Percentiles rank a stretch among this genome's conserved stretches.
phyloP scores from a whole-genome alignment of 2,113 vertebrate species.

The Alethe castanea region DNA sequence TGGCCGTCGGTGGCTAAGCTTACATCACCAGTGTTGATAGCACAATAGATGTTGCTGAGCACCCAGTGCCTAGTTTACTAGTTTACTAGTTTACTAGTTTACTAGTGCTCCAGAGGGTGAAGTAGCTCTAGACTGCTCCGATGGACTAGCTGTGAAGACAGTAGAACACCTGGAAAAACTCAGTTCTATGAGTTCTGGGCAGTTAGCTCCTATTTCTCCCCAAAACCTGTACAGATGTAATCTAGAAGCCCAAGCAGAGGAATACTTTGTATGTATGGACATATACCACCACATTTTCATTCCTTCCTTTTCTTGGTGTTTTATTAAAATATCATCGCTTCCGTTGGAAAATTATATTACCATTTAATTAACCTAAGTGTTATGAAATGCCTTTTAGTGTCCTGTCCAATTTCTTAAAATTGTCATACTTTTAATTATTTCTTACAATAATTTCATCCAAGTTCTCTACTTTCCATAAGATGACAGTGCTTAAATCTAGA shows the following conservation, averaged over 20 bases:
- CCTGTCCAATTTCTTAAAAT: not conserved
- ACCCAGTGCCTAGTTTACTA: not conserved
- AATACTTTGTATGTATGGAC: not conserved
- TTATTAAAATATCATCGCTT: not conserved
- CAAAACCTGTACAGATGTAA: not conserved
- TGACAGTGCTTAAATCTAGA: not conserved
- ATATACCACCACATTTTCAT: not conserved
- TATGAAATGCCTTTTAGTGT: not conserved
- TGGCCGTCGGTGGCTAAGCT: fast-evolving
- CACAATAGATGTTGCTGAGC: not conserved
- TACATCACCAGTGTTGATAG: not conserved
- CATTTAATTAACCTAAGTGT: not conserved
- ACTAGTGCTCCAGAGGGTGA: not conserved
- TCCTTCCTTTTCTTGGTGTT: not conserved
- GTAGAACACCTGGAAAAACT: not conserved
- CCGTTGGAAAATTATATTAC: too few relatives aligned
- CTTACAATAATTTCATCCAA: not conserved
- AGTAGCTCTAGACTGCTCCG: not conserved
- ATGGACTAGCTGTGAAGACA: not conserved
- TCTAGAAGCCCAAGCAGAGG: not conserved
- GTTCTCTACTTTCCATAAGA: not conserved
- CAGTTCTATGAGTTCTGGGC: not conserved
- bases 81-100: too few relatives aligned
- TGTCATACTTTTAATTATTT: not conserved
- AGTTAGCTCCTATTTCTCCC: not conserved